A percentile compares a stretch with the other conserved stretches of the same genome.
Conservation (phyloP, 2,888 invertebrate genomes). For the Lottia gigantea region DNA sequence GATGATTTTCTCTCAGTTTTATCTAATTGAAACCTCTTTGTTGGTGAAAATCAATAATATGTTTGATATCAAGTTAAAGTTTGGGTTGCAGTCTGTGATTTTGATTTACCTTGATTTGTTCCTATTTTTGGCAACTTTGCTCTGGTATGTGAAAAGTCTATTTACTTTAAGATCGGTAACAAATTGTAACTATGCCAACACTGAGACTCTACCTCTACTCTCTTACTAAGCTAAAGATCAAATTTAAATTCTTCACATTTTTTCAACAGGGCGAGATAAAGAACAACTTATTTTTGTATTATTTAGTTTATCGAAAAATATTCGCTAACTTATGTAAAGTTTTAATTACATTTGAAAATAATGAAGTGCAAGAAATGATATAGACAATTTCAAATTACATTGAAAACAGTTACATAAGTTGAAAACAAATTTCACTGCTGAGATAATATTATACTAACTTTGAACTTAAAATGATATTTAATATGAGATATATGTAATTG, state of each 20-base stretch:
- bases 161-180: background rate
- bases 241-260: background rate
- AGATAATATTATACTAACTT: too few relatives aligned
- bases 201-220: background rate
- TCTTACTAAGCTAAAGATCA: background rate
- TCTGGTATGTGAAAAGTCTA: background rate
- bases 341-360: too few relatives aligned
- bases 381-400: too few relatives aligned
- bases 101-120: background rate
- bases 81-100: background rate
- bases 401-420: too few relatives aligned
- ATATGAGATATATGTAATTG: too few relatives aligned
- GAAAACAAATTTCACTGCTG: too few relatives aligned
- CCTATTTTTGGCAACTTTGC: conserved; percentile 5
- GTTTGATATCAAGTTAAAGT: background rate
- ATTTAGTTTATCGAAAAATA: too few relatives aligned
- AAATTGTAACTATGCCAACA: conserved; percentile 1
- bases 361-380: too few relatives aligned
- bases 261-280: too few relatives aligned
- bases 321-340: too few relatives aligned
- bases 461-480: too few relatives aligned
- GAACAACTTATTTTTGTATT: too few relatives aligned
- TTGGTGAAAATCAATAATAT: background rate
- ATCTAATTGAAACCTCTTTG: background rate
- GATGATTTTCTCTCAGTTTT: background rate